Percentiles rank a stretch among this genome's conserved stretches.
These are phyloP conservation scores for Cyanistes caeruleus DNA, from an alignment of 2,113 vertebrate genomes.

Conservation along the genomic window DNA sequence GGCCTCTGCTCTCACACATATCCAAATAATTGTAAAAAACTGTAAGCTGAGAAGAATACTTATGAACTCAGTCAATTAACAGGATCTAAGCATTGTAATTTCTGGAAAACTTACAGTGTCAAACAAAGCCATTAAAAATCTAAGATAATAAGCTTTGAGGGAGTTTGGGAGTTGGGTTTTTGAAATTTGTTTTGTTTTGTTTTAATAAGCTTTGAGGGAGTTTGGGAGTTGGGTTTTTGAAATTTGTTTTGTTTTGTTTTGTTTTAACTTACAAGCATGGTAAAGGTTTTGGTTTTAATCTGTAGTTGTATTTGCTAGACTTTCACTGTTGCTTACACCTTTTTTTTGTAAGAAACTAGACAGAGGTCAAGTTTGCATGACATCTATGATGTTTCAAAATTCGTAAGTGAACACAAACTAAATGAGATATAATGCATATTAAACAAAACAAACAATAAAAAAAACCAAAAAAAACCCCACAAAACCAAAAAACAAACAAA, in stretches of 20 bases:
- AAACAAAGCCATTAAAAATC: neutral
- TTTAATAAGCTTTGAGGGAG: neutral
- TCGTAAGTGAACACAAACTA: neutral
- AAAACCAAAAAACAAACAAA: neutral
- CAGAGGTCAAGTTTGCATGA: neutral
- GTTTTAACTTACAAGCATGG: neutral
- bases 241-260: neutral
- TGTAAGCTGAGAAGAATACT: neutral
- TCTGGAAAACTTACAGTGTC: neutral
- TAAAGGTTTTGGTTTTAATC: neutral
- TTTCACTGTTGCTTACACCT: neutral
- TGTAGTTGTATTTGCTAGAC: neutral
- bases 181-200: neutral
- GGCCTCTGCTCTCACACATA: neutral
- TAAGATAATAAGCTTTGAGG: neutral
- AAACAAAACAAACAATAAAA: too few relatives aligned
- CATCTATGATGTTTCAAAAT: neutral
- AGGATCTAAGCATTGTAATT: neutral
- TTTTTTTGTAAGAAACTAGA: neutral
- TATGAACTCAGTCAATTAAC: neutral
- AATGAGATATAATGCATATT: neutral
- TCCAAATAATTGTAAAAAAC: neutral
- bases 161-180: neutral
- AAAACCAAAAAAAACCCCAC: neutral
- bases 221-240: neutral